These are phyloP conservation scores for Notolabrus celidotus DNA, from an alignment of 2,797 vertebrate species.

Conservation along the genomic window DNA sequence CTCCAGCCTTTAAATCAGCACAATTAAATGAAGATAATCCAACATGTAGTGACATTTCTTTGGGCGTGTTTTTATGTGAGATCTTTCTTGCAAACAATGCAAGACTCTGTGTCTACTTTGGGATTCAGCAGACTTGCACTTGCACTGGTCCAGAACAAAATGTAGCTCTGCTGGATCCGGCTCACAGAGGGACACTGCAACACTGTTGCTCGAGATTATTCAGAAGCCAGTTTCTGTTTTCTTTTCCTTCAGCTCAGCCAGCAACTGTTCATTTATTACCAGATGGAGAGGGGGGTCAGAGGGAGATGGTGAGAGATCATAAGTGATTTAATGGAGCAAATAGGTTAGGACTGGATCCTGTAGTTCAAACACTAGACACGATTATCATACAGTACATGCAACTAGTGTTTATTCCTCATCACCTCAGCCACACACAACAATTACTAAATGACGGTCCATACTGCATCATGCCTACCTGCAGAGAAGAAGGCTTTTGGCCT, in stretches of 20 bases:
- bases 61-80: neutral
- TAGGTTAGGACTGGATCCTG: neutral
- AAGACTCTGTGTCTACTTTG: neutral
- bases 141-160: conserved; percentile 3
- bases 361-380: neutral
- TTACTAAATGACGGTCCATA: neutral
- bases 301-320: conserved; percentile 1
- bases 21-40: neutral
- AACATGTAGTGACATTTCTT: neutral
- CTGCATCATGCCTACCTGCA: conserved; percentile 21
- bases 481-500: conserved; percentile 13
- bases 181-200: conserved; percentile 15
- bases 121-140: conserved; percentile 3
- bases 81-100: neutral
- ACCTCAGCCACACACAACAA: neutral
- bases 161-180: conserved; percentile 1
- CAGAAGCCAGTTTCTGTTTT: conserved; percentile 58
- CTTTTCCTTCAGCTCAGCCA: conserved; percentile 55
- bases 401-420: neutral
- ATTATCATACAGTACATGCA: conserved; percentile 1
- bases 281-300: conserved; percentile 3
- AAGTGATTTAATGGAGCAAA: conserved; percentile 16
- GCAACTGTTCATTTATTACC: conserved; percentile 54
- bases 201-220: conserved; percentile 46
- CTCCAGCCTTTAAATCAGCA: neutral